These are phyloP conservation scores for Psix sp. DNA, from an alignment of 1,140 invertebrate species.

Conservation along the genomic window DNA sequence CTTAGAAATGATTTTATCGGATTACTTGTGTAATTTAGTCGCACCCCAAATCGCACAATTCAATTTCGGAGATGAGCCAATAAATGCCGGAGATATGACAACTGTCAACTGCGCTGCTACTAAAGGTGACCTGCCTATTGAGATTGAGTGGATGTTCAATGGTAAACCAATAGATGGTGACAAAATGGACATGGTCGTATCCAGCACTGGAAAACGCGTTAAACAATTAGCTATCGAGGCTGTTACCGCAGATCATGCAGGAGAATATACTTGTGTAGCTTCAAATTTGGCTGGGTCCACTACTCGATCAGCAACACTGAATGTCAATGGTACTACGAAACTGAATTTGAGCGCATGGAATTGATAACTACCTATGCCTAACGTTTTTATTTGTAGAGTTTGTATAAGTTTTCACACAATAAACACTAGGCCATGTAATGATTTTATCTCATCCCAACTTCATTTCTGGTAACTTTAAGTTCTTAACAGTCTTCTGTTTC, in stretches of 20 bases:
- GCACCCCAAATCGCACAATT: constrained; percentile 84
- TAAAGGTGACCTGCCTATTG: constrained; percentile 83
- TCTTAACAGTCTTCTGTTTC: too few relatives aligned
- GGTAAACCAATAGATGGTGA: constrained; percentile 68
- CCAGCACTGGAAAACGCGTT: constrained; percentile 78
- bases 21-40: too few relatives aligned
- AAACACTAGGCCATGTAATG: too few relatives aligned
- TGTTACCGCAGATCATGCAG: constrained; percentile 83
- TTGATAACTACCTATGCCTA: constrained; percentile 2
- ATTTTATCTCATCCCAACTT: too few relatives aligned
- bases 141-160: constrained; percentile 82
- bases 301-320: constrained; percentile 82
- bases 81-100: constrained; percentile 85
- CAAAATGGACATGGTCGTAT: constrained; percentile 69
- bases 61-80: constrained; percentile 82
- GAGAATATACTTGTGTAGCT: constrained; percentile 87
- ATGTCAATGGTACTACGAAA: constrained; percentile 87
- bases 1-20: too few relatives aligned
- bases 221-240: constrained; percentile 83
- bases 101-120: constrained; percentile 83
- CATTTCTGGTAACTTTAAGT: too few relatives aligned
- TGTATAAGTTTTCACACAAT: too few relatives aligned
- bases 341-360: constrained; percentile 16
- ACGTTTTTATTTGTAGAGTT: neutral
- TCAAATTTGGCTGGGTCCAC: constrained; percentile 84